These are phyloP conservation scores for Pseudochirops corinnae DNA, from an alignment of 2,797 vertebrate genomes.

Conservation along the genomic window DNA sequence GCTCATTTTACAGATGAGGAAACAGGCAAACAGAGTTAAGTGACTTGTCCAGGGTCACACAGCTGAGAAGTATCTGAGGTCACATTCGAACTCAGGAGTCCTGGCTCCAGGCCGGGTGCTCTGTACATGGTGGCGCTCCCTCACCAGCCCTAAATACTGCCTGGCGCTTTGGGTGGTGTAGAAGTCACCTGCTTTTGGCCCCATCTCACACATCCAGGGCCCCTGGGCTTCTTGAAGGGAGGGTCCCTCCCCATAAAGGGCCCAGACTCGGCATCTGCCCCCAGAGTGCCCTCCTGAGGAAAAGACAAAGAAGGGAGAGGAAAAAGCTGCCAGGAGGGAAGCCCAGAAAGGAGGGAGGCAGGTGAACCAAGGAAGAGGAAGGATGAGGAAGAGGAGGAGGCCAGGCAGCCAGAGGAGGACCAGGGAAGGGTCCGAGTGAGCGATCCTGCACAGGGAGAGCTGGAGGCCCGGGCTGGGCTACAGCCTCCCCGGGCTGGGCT, in stretches of 20 bases:
- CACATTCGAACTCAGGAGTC: too few species aligned
- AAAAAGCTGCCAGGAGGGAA: neutral
- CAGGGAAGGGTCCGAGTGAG: too few species aligned
- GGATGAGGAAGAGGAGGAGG: neutral
- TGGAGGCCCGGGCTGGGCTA: fast-evolving
- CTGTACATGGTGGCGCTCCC: neutral
- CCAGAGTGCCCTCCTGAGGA: neutral
- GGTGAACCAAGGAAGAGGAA: neutral
- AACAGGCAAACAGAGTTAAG: too few species aligned
- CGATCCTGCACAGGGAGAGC: too few species aligned
- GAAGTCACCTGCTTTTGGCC: neutral
- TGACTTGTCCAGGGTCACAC: too few species aligned
- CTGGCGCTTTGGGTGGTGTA: neutral
- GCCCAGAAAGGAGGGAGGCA: too few species aligned
- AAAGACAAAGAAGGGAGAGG: neutral
- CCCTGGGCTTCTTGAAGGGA: neutral
- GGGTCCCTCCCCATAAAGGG: neutral
- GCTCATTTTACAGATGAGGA: too few species aligned
- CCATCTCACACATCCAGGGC: neutral
- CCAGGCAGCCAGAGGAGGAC: too few species aligned
- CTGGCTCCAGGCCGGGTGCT: neutral
- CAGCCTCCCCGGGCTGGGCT: too few species aligned
- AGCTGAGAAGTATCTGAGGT: too few species aligned
- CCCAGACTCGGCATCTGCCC: too few species aligned
- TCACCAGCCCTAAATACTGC: neutral